A percentile compares a stretch with the other conserved stretches of the same genome.
Conservation (phyloP, 2,797 vertebrate genomes). For the Brachyalestes nurse region DNA sequence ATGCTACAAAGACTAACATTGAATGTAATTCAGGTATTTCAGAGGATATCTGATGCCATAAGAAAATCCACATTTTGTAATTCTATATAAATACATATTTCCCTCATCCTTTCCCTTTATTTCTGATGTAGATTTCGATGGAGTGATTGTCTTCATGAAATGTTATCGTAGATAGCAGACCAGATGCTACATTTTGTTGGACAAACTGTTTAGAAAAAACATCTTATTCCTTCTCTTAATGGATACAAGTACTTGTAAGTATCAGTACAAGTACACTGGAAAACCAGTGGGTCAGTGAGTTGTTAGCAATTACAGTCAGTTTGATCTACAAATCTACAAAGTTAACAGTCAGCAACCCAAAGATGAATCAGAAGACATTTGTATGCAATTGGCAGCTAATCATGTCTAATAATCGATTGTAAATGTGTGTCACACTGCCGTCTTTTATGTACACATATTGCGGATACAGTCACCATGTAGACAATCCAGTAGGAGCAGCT, state of each 20-base stretch:
- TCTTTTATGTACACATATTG: constrained; percentile 48
- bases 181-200: constrained; percentile 78
- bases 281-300: not conserved
- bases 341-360: constrained; percentile 42
- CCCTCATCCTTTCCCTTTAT: constrained; percentile 74
- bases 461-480: constrained; percentile 62
- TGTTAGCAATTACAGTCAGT: not conserved
- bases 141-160: constrained; percentile 81
- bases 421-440: constrained; percentile 16
- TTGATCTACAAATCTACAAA: not conserved
- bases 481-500: constrained; percentile 70
- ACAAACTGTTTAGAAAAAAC: constrained; percentile 75
- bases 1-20: constrained; percentile 90
- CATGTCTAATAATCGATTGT: constrained; percentile 59
- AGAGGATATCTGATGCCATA: constrained; percentile 88
- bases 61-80: constrained; percentile 77
- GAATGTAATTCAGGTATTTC: constrained; percentile 97
- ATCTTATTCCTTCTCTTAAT: constrained; percentile 7
- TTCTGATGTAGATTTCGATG: constrained; percentile 83
- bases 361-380: constrained; percentile 50
- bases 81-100: constrained; percentile 83
- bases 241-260: constrained; percentile 8
- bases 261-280: not conserved
- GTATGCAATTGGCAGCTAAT: constrained; percentile 63
- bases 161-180: constrained; percentile 76